These are phyloP conservation scores for Glaucopsyche alexis DNA, from an alignment of 2,888 invertebrate genomes.

Conservation along the genomic window DNA sequence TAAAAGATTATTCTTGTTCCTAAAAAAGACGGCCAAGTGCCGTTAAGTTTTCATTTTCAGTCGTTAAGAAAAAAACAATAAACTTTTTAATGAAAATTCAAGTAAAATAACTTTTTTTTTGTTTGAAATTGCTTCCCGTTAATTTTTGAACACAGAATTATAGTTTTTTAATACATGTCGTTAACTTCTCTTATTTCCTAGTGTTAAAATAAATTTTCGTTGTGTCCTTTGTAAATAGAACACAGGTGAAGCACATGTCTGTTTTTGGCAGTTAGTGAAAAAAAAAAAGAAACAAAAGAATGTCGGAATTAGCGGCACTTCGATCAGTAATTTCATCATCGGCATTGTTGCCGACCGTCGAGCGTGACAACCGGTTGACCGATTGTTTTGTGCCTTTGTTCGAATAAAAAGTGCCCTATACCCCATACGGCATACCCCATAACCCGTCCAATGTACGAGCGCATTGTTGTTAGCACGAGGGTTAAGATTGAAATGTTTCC, in stretches of 20 bases:
- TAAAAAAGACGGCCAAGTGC: not conserved
- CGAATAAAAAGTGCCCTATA: slow-evolving; percentile 47
- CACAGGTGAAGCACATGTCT: not conserved
- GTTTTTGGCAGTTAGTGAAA: slow-evolving; percentile 9
- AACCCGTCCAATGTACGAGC: slow-evolving; percentile 39
- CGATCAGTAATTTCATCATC: slow-evolving; percentile 60
- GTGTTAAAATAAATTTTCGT: not conserved
- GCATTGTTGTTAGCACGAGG: slow-evolving; percentile 39
- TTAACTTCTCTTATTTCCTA: too few relatives aligned
- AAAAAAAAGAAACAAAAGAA: slow-evolving; percentile 2
- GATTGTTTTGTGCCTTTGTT: slow-evolving; percentile 57
- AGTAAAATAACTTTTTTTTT: slow-evolving; percentile 1
- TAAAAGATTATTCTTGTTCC: too few relatives aligned
- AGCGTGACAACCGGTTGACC: slow-evolving; percentile 62
- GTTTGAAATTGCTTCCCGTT: not conserved
- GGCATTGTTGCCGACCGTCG: slow-evolving; percentile 57
- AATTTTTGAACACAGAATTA: not conserved
- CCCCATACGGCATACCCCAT: not conserved
- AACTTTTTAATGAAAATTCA: not conserved
- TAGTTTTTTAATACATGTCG: too few relatives aligned
- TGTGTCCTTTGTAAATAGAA: not conserved
- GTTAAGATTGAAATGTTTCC: slow-evolving; percentile 54
- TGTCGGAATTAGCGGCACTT: slow-evolving; percentile 34
- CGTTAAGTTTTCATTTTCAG: not conserved
- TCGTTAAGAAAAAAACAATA: not conserved